phyloP scores from a whole-genome alignment of 2,113 vertebrate genomes.

The Galeopterus variegatus region DNA sequence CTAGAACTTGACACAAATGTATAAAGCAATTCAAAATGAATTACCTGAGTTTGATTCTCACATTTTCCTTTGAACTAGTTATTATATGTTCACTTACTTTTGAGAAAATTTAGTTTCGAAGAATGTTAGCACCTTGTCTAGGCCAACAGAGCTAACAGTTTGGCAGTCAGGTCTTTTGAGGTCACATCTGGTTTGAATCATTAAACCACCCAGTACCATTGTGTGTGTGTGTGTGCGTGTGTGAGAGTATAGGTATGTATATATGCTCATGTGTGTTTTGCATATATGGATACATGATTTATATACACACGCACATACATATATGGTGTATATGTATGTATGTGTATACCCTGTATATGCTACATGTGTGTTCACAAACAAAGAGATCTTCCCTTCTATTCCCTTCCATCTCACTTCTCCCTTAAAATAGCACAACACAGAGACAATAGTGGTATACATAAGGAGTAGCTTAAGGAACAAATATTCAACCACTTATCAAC shows the following conservation, averaged over 20 bases:
- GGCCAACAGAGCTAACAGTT: neutral
- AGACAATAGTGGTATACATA: neutral
- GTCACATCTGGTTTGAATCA: neutral
- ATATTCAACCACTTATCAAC: neutral
- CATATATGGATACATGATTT: neutral
- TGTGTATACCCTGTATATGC: accelerated
- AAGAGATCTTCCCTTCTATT: neutral
- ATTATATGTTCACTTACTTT: neutral
- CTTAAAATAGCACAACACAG: neutral
- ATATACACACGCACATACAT: neutral
- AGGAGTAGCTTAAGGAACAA: neutral
- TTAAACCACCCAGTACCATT: neutral
- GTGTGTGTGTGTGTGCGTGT: neutral
- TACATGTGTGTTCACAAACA: neutral
- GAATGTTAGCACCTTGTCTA: neutral
- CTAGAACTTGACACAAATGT: neutral
- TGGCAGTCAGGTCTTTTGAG: neutral
- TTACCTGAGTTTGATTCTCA: neutral
- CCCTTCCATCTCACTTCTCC: neutral
- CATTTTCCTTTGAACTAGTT: neutral
- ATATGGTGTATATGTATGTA: neutral
- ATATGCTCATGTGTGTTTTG: too few species aligned
- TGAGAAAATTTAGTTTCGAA: neutral
- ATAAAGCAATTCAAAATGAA: neutral
- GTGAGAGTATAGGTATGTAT: too few species aligned